These are phyloP conservation scores for Drosophila rubida DNA, from an alignment of 2,888 invertebrate genomes.

Conservation along the genomic window DNA sequence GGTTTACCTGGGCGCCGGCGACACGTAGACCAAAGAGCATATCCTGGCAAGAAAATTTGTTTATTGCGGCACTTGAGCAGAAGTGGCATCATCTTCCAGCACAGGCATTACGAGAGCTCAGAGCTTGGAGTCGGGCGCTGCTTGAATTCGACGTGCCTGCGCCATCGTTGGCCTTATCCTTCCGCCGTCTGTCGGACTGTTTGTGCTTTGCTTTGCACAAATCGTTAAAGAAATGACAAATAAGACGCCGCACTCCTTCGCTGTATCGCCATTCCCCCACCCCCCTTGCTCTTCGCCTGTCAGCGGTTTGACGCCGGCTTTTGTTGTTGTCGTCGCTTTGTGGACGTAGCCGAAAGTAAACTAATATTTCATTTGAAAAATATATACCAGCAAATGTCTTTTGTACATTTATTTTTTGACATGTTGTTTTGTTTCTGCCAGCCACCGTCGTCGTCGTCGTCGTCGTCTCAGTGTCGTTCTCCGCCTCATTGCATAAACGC, in stretches of 20 bases:
- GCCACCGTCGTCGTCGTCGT: slow-evolving; percentile 39
- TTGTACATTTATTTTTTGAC: slow-evolving; percentile 79
- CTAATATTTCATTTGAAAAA: slow-evolving; percentile 80
- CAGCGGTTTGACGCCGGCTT: slow-evolving; percentile 68
- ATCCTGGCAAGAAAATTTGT: slow-evolving; percentile 65
- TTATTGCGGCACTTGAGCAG: slow-evolving; percentile 80
- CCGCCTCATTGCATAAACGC: slow-evolving; percentile 67
- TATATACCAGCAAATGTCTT: slow-evolving; percentile 78
- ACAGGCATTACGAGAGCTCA: slow-evolving; percentile 49
- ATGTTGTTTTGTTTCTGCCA: slow-evolving; percentile 76
- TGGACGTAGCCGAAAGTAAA: slow-evolving; percentile 71
- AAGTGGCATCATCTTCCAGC: slow-evolving; percentile 78
- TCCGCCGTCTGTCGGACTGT: slow-evolving; percentile 34
- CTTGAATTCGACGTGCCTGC: slow-evolving; percentile 60
- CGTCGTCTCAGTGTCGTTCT: slow-evolving; percentile 15
- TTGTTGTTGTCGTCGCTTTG: slow-evolving; percentile 32
- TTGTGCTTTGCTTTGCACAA: slow-evolving; percentile 77
- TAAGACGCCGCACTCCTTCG: slow-evolving; percentile 46
- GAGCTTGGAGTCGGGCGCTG: slow-evolving; percentile 35
- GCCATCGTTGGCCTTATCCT: slow-evolving; percentile 45
- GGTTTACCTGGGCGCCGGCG: slow-evolving; percentile 25
- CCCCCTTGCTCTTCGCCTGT: slow-evolving; percentile 39
- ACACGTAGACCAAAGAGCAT: slow-evolving; percentile 54
- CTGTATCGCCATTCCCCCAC: slow-evolving; percentile 3
- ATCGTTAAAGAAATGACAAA: slow-evolving; percentile 79